These are phyloP conservation scores for Zootoca vivipara DNA, from an alignment of 2,113 vertebrate species.

Conservation along the genomic window DNA sequence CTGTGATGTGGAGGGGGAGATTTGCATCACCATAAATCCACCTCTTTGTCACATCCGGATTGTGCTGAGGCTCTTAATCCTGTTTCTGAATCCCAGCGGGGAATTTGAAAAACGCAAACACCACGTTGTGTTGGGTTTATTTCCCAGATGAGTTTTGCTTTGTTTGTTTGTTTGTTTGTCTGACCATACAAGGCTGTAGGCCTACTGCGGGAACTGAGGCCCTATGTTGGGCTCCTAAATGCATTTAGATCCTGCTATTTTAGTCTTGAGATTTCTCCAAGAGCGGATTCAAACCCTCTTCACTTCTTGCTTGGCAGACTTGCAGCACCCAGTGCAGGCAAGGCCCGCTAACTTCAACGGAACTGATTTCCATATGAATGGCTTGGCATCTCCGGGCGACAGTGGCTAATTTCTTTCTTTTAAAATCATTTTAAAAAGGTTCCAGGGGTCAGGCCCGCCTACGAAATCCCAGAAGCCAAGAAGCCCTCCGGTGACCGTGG, in stretches of 20 bases:
- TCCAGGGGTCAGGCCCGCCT: background rate
- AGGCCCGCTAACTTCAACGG: background rate
- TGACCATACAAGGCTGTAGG: background rate
- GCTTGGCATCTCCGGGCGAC: background rate
- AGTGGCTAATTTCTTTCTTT: background rate
- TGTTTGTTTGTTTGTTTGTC: background rate
- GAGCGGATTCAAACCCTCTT: background rate
- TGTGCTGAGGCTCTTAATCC: background rate
- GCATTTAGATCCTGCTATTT: background rate
- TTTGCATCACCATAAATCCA: conserved; percentile 14
- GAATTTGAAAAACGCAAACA: conserved; percentile 5
- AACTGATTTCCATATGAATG: conserved; percentile 4
- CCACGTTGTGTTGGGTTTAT: background rate
- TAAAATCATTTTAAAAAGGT: background rate
- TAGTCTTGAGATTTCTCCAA: background rate
- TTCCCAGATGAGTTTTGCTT: background rate
- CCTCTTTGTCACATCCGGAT: conserved; percentile 14
- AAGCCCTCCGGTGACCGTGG: background rate
- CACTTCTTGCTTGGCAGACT: background rate
- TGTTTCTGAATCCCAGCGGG: conserved; percentile 1
- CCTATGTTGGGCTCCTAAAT: background rate
- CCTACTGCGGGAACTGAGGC: background rate
- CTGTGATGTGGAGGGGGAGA: background rate
- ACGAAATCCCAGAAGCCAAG: background rate
- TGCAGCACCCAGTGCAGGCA: background rate